Conservation (phyloP, 2,888 invertebrate genomes). For the Gryllus longicercus region DNA sequence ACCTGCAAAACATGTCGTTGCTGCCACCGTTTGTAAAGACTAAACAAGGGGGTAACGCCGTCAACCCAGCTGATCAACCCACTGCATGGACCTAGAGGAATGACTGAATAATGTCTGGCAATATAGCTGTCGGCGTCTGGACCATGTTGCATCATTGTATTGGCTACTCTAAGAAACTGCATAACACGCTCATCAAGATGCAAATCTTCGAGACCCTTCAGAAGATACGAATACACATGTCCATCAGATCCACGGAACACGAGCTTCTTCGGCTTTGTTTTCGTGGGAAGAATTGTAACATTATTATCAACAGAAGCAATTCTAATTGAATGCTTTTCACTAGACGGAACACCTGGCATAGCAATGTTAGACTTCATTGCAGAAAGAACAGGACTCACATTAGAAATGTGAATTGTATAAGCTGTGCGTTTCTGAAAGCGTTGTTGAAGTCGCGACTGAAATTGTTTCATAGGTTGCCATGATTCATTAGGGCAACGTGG, state of each 20-base stretch:
- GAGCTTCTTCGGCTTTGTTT: constrained; percentile 97
- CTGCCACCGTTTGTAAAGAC: constrained; percentile 95
- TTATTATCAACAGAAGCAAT: constrained; percentile 78
- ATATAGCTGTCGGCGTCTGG: constrained; percentile 66
- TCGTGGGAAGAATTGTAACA: constrained; percentile 91
- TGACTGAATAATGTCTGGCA: constrained; percentile 95
- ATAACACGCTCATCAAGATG: constrained; percentile 98
- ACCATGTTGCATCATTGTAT: constrained; percentile 77
- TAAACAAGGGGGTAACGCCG: constrained; percentile 91
- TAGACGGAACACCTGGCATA: constrained; percentile 79
- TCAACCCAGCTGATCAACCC: constrained; percentile 99
- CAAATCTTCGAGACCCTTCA: constrained; percentile 96
- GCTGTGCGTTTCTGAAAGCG: constrained; percentile 72
- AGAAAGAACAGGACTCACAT: constrained; percentile 79
- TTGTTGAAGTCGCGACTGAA: constrained; percentile 72
- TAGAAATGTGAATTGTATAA: constrained; percentile 69
- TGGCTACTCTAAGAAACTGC: constrained; percentile 93
- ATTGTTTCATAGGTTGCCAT: constrained; percentile 75
- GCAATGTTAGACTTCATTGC: constrained; percentile 83
- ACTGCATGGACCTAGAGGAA: constrained; percentile 90
- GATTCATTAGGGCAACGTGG: constrained; percentile 75
- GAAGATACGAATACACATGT: constrained; percentile 83
- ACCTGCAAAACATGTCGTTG: constrained; percentile 73
- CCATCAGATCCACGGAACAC: constrained; percentile 93
- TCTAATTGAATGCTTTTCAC: constrained; percentile 57